These are phyloP conservation scores for Zenarchopterus dispar DNA, from an alignment of 2,797 vertebrate species.

Conservation along the genomic window DNA sequence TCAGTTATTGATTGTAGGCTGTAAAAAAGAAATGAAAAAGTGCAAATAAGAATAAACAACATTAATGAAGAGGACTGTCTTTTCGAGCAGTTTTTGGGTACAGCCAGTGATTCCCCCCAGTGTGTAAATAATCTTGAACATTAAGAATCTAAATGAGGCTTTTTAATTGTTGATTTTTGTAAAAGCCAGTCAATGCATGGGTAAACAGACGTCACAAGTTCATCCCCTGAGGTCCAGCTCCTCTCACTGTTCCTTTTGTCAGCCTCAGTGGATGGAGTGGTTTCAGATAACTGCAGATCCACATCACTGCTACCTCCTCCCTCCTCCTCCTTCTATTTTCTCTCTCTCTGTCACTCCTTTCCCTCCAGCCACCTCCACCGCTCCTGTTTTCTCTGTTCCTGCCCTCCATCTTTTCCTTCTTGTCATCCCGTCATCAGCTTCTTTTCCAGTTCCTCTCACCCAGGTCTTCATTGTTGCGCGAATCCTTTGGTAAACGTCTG, in stretches of 20 bases:
- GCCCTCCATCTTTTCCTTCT: conserved; percentile 6
- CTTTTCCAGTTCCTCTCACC: conserved; percentile 47
- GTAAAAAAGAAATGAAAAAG: not conserved
- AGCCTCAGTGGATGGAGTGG: conserved; percentile 43
- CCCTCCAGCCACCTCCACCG: not conserved
- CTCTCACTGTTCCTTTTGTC: not conserved
- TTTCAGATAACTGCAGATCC: conserved; percentile 55
- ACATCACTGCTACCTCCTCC: conserved; percentile 31
- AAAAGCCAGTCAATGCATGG: conserved; percentile 59
- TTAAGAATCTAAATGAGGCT: conserved; percentile 55
- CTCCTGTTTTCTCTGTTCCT: not conserved
- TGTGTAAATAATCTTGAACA: conserved; percentile 50
- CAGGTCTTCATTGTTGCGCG: conserved; percentile 51
- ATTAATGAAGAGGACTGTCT: conserved; percentile 22
- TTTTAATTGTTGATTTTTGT: conserved; percentile 74
- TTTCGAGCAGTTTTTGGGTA: conserved; percentile 26
- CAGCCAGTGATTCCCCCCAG: conserved; percentile 24
- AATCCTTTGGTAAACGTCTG: conserved; percentile 73
- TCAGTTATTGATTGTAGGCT: too few species aligned
- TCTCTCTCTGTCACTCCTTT: conserved; percentile 1
- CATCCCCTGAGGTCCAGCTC: conserved; percentile 39
- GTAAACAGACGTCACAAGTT: conserved; percentile 61
- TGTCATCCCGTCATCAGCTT: conserved; percentile 11
- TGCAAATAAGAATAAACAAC: conserved; percentile 4
- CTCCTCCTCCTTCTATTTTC: conserved; percentile 10